Base-by-base conservation (phyloP, 2,113 vertebrate species). In the Manacus vitellinus region DNA sequence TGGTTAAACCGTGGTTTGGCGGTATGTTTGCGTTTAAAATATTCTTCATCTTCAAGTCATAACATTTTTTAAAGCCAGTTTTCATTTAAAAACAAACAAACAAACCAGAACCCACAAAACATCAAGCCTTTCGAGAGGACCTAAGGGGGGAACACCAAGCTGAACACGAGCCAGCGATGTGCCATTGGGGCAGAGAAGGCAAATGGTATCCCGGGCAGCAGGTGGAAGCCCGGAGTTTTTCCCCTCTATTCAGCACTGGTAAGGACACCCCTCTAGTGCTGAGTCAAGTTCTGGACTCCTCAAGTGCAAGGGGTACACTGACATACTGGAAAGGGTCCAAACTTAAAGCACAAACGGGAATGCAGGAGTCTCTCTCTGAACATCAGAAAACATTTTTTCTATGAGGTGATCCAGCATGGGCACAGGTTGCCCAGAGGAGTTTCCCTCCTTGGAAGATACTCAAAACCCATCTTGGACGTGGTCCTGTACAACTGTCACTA, bases 21-120 rank as follows among this genome's bases (percentile, higher is more conserved):
- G 5, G 3, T 11, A 14, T 4, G 46, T 9, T 17, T 3, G 0
- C 23, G 3, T 11, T 21, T 27, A 1, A 31, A 11, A 3, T 31
- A 3, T 1, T 79, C 25, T 22, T 14, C 25, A 1, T 14, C 11
- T 22, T 25, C 28, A 2, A 51, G 31, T 43, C 51, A 0, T 23
- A 16, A 19, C 33, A 15, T 58, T 24, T 59, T 35, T 59, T 10
- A 35, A 59, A 59, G 22, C 9, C 21, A 59, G n/a, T 22, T 59
- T 35, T 59, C 20, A 23, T 12, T n/a, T 56, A 33, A 20, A 31
- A 49, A 17, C 30, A 30, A 54, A 28, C 12, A 12, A 54, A 54
- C 54, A 55, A 55, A 35, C 24, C 49, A 27, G 49, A 55, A 31
- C 30, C 11, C 30, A 58, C 14, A 10, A 61, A 25, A 37, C n/a